Conservation (phyloP, 2,888 invertebrate genomes). For the Ectemnius cavifrons region DNA sequence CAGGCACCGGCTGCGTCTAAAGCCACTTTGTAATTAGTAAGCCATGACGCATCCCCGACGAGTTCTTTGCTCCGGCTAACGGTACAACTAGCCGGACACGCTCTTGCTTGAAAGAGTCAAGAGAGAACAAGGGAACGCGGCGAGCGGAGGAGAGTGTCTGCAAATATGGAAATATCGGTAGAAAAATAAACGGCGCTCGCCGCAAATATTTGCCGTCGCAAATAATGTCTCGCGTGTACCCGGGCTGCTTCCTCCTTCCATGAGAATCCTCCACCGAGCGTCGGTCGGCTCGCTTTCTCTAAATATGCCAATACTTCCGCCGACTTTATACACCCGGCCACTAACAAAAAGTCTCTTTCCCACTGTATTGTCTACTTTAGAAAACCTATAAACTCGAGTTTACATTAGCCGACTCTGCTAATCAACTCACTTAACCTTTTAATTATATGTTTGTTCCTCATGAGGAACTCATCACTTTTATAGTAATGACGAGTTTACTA, state of each 20-base stretch:
- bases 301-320: too few species aligned
- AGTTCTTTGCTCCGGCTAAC: slow-evolving; percentile 40
- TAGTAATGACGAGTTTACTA: too few species aligned
- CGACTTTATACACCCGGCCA: too few species aligned
- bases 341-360: too few species aligned
- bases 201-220: slow-evolving; percentile 38
- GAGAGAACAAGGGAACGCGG: neutral
- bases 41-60: slow-evolving; percentile 38
- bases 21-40: slow-evolving; percentile 37
- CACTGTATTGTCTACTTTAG: too few species aligned
- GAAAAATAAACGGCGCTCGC: slow-evolving; percentile 34
- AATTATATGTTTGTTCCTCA: too few species aligned
- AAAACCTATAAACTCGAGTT: too few species aligned
- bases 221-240: slow-evolving; percentile 3
- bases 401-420: too few species aligned
- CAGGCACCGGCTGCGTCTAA: neutral
- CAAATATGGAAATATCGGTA: slow-evolving; percentile 35
- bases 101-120: slow-evolving; percentile 21
- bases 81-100: slow-evolving; percentile 36
- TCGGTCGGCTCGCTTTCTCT: too few species aligned
- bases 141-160: neutral
- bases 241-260: neutral
- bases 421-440: too few species aligned
- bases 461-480: too few species aligned
- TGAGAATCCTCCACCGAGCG: too few species aligned